phyloP scores from a whole-genome alignment of 2,797 vertebrate species.

The Antennarius maculatus region DNA sequence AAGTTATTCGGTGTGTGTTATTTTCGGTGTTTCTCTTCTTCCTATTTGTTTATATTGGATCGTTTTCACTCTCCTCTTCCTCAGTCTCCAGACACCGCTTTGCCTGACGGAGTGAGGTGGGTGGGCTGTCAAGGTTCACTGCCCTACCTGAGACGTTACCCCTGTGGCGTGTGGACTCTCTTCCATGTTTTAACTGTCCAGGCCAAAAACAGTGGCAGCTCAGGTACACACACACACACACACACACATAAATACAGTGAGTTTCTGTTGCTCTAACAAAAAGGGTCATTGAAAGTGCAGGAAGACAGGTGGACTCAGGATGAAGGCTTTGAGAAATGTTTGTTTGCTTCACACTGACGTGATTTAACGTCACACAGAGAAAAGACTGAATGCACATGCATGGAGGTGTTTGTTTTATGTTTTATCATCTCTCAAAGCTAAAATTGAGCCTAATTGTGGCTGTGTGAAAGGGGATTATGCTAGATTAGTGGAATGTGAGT shows the following conservation, averaged over 20 bases:
- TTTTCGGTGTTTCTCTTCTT: background rate
- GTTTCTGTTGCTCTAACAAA: constrained; percentile 15
- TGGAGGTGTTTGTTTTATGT: background rate
- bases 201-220: constrained; percentile 51
- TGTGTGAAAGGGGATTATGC: constrained; percentile 78
- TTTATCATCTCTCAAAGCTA: constrained; percentile 44
- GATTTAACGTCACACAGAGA: constrained; percentile 21
- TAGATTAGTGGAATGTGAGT: constrained; percentile 82
- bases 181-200: constrained; percentile 92
- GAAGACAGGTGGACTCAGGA: constrained; percentile 4
- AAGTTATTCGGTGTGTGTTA: too few relatives aligned
- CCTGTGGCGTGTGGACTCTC: constrained; percentile 91
- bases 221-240: constrained; percentile 61
- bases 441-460: constrained; percentile 74
- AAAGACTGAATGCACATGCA: background rate
- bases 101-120: constrained; percentile 85
- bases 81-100: constrained; percentile 73
- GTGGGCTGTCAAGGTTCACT: constrained; percentile 91
- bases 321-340: constrained; percentile 49
- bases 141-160: constrained; percentile 86
- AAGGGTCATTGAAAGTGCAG: constrained; percentile 31
- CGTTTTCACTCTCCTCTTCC: constrained; percentile 10
- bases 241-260: constrained; percentile 27
- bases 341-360: constrained; percentile 15
- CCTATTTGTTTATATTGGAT: constrained; percentile 12